A percentile compares a stretch with the other conserved stretches of the same genome.
phyloP scores from a whole-genome alignment of 2,888 invertebrate genomes.

The Bellardia bayeri region DNA sequence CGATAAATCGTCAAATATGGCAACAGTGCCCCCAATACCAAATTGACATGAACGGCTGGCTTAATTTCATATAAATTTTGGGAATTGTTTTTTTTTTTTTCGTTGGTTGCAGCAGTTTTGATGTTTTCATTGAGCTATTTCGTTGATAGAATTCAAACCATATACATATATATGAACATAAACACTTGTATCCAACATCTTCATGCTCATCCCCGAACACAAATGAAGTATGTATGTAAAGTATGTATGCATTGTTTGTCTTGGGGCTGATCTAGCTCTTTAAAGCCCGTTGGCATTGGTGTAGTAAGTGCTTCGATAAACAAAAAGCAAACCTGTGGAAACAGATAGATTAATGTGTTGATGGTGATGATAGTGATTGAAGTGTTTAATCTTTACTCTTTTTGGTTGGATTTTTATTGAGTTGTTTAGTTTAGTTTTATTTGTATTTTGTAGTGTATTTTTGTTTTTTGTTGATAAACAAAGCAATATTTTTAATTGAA shows the following conservation, averaged over 20 bases:
- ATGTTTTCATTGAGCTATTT: slow-evolving; percentile 31
- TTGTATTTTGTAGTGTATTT: neutral
- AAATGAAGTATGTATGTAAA: slow-evolving; percentile 1
- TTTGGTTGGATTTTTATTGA: neutral
- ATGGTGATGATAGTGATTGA: slow-evolving; percentile 33
- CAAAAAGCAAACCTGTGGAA: slow-evolving; percentile 1
- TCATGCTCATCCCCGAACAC: neutral
- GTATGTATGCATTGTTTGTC: slow-evolving; percentile 13
- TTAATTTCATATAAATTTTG: slow-evolving; percentile 14
- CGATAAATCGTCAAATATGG: too few relatives aligned
- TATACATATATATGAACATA: slow-evolving; percentile 26
- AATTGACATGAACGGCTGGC: neutral
- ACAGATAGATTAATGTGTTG: neutral
- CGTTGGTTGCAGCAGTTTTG: slow-evolving; percentile 18
- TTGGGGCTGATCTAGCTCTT: slow-evolving; percentile 4
- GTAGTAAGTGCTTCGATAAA: slow-evolving; percentile 7
- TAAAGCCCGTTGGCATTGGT: neutral
- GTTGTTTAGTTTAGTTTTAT: slow-evolving; percentile 17
- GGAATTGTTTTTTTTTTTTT: neutral
- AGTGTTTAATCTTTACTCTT: slow-evolving; percentile 2
- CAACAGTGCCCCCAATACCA: neutral
- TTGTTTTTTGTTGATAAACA: neutral
- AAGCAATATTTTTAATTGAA: slow-evolving; percentile 10
- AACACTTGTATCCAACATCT: slow-evolving; percentile 9
- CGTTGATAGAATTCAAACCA: slow-evolving; percentile 34